Evolutionary conservation across 2,888 invertebrate species (phyloP), one percentile per base, ranked within the genome.

Genomic region (Nasonovia ribisnigri): DNA sequence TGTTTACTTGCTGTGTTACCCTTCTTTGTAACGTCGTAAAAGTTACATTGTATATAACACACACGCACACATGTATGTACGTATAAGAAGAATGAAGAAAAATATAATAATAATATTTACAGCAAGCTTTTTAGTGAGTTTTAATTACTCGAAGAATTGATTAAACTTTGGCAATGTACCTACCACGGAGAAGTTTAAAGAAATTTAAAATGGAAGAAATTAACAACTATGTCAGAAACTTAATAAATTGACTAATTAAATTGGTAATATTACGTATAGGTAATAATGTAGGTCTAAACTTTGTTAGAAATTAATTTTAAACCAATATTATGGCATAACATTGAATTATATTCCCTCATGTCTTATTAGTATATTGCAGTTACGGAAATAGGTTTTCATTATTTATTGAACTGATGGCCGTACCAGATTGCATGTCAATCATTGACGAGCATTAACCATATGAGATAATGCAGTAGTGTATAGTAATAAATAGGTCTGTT

Each of bases 1-100:
- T 92, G 92, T 88, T 88, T 67, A 88, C 51, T 67, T 88, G 36
- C 42, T 11, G 36, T 77, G 36, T 20, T 87, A 67, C 88, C 67
- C 87, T 67, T 42, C 67, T 88, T 86, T 42, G 88, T 51, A 51
- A 88, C 67, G 67, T 77, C 91, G 57, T 57, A 46, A 57, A 86
- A n/a, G 54, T 84, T 24, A 46, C 43, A 46, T 42, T 91, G 6
- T 54, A 84, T 77, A 77, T 36, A 36, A 77, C 20, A 8, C 77
- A 77, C 77, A n/a, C n/a, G 36, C 16, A 77, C 77, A 77, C 29
- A 60, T 60, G 13, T 67, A 36, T 77, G 36, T 20, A 16, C 20
- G 20, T 36, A 36, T 36, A 77, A 77, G 77, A 77, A 36, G 77
- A 77, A 36, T 36, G 77, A 77, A 77, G 77, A 77, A 77, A 51